These are phyloP conservation scores for Cecidostiba fungosa DNA, from an alignment of 2,888 invertebrate genomes.

Conservation along the genomic window DNA sequence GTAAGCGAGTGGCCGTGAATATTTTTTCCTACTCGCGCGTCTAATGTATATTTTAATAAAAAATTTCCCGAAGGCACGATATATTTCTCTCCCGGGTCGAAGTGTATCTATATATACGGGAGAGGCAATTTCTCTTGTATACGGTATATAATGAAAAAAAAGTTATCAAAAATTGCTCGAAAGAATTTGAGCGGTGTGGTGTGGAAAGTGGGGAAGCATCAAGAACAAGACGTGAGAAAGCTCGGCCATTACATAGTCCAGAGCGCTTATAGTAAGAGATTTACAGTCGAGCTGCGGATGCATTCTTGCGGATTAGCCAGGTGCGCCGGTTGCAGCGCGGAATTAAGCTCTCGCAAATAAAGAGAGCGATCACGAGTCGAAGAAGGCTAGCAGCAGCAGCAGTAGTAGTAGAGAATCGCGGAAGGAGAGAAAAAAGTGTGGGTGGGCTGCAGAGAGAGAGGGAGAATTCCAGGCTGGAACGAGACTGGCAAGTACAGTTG, in stretches of 20 bases:
- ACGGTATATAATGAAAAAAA: neutral
- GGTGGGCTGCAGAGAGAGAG: slow-evolving; percentile 27
- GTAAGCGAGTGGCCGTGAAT: slow-evolving; percentile 71
- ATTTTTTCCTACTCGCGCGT: slow-evolving; percentile 66
- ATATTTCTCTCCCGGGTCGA: slow-evolving; percentile 58
- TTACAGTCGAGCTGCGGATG: slow-evolving; percentile 52
- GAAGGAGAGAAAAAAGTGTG: slow-evolving; percentile 46
- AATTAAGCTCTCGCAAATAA: slow-evolving; percentile 62
- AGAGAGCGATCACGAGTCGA: slow-evolving; percentile 60
- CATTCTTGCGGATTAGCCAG: slow-evolving; percentile 56
- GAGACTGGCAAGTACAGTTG: slow-evolving; percentile 69
- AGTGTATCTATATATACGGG: slow-evolving; percentile 39
- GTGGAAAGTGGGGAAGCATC: neutral
- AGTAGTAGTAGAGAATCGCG: neutral
- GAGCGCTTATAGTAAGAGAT: slow-evolving; percentile 40
- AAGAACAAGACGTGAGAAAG: slow-evolving; percentile 34
- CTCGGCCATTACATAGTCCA: slow-evolving; percentile 50
- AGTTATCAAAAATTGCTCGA: neutral
- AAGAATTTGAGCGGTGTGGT: neutral
- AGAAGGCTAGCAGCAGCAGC: neutral
- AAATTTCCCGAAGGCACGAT: slow-evolving; percentile 66
- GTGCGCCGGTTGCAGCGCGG: slow-evolving; percentile 38
- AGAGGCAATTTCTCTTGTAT: neutral
- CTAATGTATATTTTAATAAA: slow-evolving; percentile 74
- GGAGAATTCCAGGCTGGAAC: slow-evolving; percentile 63